Percentiles rank a stretch among this genome's conserved stretches.
phyloP scores from a whole-genome alignment of 2,888 invertebrate species.

The Drosophila diplacantha region DNA sequence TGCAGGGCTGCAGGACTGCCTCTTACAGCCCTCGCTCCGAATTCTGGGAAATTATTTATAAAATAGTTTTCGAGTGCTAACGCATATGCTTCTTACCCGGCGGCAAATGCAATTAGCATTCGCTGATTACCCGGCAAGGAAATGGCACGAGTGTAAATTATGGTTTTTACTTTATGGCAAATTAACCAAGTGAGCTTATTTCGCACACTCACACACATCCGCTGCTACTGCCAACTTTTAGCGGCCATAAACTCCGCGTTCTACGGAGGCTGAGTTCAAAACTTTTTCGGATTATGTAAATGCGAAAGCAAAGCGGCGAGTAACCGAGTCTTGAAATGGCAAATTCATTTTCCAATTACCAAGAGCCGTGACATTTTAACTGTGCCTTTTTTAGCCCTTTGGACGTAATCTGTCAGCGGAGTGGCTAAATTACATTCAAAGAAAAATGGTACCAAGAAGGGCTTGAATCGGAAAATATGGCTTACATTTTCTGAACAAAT shows the following conservation, averaged over 20 bases:
- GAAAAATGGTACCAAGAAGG: background rate
- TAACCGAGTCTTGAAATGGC: constrained; percentile 25
- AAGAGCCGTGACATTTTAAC: constrained; percentile 25
- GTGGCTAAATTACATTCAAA: background rate
- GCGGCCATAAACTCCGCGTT: constrained; percentile 30
- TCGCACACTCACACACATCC: constrained; percentile 8
- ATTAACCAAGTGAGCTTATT: constrained; percentile 48
- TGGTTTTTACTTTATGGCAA: constrained; percentile 50
- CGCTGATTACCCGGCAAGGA: constrained; percentile 55
- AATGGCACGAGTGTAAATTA: constrained; percentile 58
- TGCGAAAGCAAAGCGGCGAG: constrained; percentile 10
- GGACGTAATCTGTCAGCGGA: constrained; percentile 13
- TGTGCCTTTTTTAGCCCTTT: background rate
- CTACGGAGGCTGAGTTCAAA: constrained; percentile 28
- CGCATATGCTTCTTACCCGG: constrained; percentile 16
- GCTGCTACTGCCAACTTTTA: constrained; percentile 16
- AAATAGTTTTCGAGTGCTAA: constrained; percentile 42
- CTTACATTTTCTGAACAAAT: background rate
- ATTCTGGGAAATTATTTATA: constrained; percentile 62
- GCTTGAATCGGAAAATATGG: background rate
- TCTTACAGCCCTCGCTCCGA: constrained; percentile 38
- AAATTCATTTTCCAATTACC: constrained; percentile 26
- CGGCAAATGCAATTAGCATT: constrained; percentile 63
- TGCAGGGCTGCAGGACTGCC: constrained; percentile 4
- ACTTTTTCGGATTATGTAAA: constrained; percentile 33